These are phyloP conservation scores for Ephydatia muelleri DNA, from an alignment of 37 sponge, comb jelly and placozoan species.

Conservation along the genomic window DNA sequence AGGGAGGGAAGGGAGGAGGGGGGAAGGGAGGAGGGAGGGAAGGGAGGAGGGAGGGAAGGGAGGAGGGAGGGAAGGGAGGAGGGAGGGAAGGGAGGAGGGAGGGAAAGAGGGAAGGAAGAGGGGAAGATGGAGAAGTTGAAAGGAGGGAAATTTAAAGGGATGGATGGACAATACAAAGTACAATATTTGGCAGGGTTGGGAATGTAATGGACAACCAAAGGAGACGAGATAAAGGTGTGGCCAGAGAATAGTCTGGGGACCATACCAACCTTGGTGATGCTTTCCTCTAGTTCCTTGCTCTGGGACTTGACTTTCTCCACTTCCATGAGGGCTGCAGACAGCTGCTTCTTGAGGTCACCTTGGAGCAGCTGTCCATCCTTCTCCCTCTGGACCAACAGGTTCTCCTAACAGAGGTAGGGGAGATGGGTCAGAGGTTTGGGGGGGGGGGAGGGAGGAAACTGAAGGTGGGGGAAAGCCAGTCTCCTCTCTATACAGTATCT, in stretches of 20 bases:
- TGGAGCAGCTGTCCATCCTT: background rate
- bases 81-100: too few species aligned
- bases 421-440: background rate
- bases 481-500: too few species aligned
- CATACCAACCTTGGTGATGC: background rate
- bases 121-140: too few species aligned
- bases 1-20: background rate
- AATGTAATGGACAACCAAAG: too few species aligned
- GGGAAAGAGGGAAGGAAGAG: too few species aligned
- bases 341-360: conserved; percentile 24
- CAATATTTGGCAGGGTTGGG: too few species aligned
- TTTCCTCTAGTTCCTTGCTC: background rate
- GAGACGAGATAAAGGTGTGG: background rate
- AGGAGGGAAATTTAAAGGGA: too few species aligned
- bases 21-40: background rate
- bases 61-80: background rate
- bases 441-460: too few species aligned
- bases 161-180: too few species aligned
- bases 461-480: too few species aligned
- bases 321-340: background rate
- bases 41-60: background rate
- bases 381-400: conserved; percentile 25
- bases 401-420: conserved; percentile 3
- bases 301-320: background rate
- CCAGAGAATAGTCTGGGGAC: background rate